Base-by-base conservation (phyloP, 2,888 invertebrate genomes). In the Hirtodrosophila duncani region DNA sequence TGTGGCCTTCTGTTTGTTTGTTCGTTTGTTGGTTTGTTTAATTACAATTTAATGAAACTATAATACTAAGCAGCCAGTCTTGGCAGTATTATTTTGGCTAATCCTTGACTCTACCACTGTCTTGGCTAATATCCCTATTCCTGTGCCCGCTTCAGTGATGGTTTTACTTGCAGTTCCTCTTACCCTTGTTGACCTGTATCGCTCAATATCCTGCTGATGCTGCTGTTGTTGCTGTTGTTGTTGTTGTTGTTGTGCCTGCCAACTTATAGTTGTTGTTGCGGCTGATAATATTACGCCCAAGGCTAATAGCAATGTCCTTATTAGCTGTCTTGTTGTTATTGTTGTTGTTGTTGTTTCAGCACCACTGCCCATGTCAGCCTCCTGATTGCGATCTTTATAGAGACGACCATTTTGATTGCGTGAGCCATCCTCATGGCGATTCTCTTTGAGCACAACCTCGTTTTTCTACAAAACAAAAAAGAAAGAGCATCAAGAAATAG, bases 381-480 rank as follows among this genome's bases (percentile, higher is more conserved):
- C 83, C 39, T 70, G 68, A 52, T 65, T 68, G 13, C 83, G 83
- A 29, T 85, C 85, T 53, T 86, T 86, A 56, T 85, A 86, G 3
- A 86, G 77, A 14, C 86, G 83, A 1, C 86, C 86, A 58, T 86
- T 86, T 68, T 85, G 85, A 78, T 86, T 86, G 50, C 85, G 83
- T 33, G 82, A 69, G 38, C 84, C 82, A 46, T 86, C 86, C 57
- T 86, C 86, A 52, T 84, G 82, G n/a, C 85, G 85, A 66, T 83
- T 84, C 43, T 86, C 86, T 45, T 85, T 86, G 6, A 80, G 75
- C 20, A 82, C 80, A 44, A 84, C 75, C 53, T 86, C 85, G 52
- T 83, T 83, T 62, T 84, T 85, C 85, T 86, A 58, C 16, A 33
- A 11, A 13, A 16, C 10, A 11, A n/a, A 2, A 26, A 10, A 26